Conservation (phyloP, 2,888 invertebrate species). For the Dioctria linearis region DNA sequence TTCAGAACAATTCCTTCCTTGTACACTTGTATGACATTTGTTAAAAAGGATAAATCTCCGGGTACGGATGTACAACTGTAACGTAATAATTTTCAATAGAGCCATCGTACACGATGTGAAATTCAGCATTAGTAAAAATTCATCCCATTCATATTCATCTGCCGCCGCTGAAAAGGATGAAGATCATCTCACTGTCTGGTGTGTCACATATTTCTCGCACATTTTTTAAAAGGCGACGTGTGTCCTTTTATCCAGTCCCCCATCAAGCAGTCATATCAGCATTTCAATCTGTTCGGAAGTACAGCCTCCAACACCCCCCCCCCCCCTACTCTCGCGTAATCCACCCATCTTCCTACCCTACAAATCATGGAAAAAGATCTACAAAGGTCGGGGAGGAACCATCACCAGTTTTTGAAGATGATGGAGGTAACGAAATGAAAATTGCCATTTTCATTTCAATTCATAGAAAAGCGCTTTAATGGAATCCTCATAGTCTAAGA, state of each 20-base stretch:
- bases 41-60: conserved; percentile 41
- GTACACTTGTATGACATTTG: conserved; percentile 40
- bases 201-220: conserved; percentile 38
- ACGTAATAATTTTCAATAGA: conserved; percentile 49
- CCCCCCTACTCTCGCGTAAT: too few species aligned
- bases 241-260: conserved; percentile 35
- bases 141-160: conserved; percentile 57
- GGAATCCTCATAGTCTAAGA: conserved; percentile 4
- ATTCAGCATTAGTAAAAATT: conserved; percentile 57
- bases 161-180: conserved; percentile 51
- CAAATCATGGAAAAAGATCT: not conserved
- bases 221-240: conserved; percentile 39
- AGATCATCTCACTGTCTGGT: conserved; percentile 16
- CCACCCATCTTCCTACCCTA: not conserved
- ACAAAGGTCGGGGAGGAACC: not conserved
- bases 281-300: conserved; percentile 46
- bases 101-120: conserved; percentile 19
- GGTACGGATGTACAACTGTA: conserved; percentile 23
- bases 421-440: conserved; percentile 46
- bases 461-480: conserved; percentile 30
- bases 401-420: not conserved
- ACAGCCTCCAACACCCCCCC: not conserved
- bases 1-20: conserved; percentile 16
- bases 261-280: conserved; percentile 47
- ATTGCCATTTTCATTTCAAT: conserved; percentile 45